Percentiles rank a stretch among this genome's conserved stretches.
These are phyloP conservation scores for Pelodytes ibericus DNA, from an alignment of 2,797 vertebrate species.

Conservation along the genomic window DNA sequence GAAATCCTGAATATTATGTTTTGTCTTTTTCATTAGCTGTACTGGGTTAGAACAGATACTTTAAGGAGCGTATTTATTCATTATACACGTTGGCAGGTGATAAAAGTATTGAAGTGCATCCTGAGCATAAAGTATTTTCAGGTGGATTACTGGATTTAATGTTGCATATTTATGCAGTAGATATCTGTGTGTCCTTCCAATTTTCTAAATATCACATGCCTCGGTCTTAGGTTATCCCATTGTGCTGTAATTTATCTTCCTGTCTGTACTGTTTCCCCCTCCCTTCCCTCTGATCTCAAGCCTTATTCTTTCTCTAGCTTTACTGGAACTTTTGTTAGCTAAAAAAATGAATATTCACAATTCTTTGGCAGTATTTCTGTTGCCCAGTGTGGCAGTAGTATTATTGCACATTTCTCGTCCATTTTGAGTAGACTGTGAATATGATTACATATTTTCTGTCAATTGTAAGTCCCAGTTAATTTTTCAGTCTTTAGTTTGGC, in stretches of 20 bases:
- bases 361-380: not conserved
- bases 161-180: not conserved
- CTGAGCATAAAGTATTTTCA: not conserved
- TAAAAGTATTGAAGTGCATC: not conserved
- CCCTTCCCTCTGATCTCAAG: not conserved
- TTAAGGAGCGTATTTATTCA: too few species aligned
- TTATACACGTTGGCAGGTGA: not conserved
- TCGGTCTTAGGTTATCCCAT: not conserved
- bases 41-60: too few species aligned
- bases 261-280: not conserved
- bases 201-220: conserved; percentile 3
- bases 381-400: too few species aligned
- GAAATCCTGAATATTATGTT: too few species aligned
- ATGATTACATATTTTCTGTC: too few species aligned
- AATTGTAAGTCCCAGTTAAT: too few species aligned
- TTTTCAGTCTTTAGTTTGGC: too few species aligned
- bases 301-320: not conserved
- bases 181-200: conserved; percentile 5
- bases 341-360: not conserved
- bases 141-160: not conserved
- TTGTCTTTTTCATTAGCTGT: too few species aligned
- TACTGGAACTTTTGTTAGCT: not conserved
- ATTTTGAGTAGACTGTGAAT: too few species aligned
- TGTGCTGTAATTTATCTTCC: conserved; percentile 25
- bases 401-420: too few species aligned